Evolutionary conservation across 2,113 vertebrate genomes (phyloP), one percentile per base, ranked within the genome.

Genomic region (Prolemur simus): DNA sequence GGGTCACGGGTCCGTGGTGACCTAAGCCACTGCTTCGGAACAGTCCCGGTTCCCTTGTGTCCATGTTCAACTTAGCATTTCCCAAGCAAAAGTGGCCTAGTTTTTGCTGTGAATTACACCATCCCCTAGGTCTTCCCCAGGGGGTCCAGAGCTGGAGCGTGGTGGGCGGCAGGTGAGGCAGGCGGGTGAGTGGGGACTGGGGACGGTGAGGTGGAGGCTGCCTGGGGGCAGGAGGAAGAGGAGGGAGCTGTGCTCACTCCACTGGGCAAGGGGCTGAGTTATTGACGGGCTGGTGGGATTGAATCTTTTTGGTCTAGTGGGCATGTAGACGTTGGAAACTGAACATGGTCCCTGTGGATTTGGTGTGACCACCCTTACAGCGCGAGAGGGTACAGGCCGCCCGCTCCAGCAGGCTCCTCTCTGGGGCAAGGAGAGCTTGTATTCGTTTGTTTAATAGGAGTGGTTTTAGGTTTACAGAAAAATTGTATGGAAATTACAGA

Each of bases 331-430:
- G 37, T 23, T 5, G 18, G 20, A 29, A 60, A 32, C 5, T 37
- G 9, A 66, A 47, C 49, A 21, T 0, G 29, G 18, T 14, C 0
- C 49, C 2, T 12, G 18, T 32, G 8, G 0, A 5, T 66, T 69
- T 21, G 5, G 25, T 8, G 3, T 23, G 17, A 49, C 45, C 10
- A 0, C 12, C 13, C 54, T 56, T 21, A 56, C 54, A 2, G 54
- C 7, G 7, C 34, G 4, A 23, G 49, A 20, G 37, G 45, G 37
- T 8, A 0, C 18, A 20, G 17, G 23, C 47, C 8, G 32, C 32
- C 64, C 13, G 47, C n/a, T 32, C 54, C 11, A 1, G 8, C 4
- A 5, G 12, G 81, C 32, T 32, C 21, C 3, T 7, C 58, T 32
- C 37, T 56, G 63, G 60, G 37, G 42, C 45, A 14, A 52, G 56